Evolutionary conservation across 2,797 vertebrate genomes (phyloP), one percentile per base, ranked within the genome.

Genomic region (Rousettus madagascariensis): DNA sequence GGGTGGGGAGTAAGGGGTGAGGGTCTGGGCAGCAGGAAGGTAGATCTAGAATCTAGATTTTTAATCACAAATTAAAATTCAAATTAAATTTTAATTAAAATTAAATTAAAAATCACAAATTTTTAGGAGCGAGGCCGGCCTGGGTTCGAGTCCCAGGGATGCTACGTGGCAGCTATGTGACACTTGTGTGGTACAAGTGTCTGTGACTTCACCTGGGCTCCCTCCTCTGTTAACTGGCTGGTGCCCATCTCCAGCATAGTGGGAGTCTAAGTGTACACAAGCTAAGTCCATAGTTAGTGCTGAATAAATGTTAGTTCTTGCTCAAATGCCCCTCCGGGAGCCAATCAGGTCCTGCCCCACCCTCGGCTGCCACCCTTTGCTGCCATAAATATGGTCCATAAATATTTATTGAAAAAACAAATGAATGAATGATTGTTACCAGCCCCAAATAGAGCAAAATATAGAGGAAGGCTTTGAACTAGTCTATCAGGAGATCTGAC

Each of bases 341-440:
- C 11, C 11, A 38, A 19, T 41, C 63, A 61, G 90, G 90, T 36
- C 43, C 51, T 53, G 55, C 55, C 77, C 55, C 36, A 10, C 72
- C 2, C 36, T 8, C 20, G 49, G 49, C 84, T 80, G 77, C 93
- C 26, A 78, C 57, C 4, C 26, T 90, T 26, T 61, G 55, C 30
- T 82, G 33, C 59, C 41, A 66, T 82, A 90, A 90, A 80, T 57
- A 74, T 4, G 43, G 55, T 57, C 41, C 43, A 69, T 74, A 95
- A 61, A 84, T 82, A 85, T 53, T 78, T 51, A 77, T 15, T 86
- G 71, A 89, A 83, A 61, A 93, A 96, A 82, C 41, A 17, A 93
- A 82, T 61, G 53, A 77, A 57, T 79, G 72, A 72, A 94, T 86
- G 84, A 88, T 46, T 53, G 66, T 49, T 41, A 28, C 20, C 78